Evolutionary conservation across 2,888 invertebrate genomes (phyloP), one percentile per base, ranked within the genome.

Genomic region (Diaphora mendica): DNA sequence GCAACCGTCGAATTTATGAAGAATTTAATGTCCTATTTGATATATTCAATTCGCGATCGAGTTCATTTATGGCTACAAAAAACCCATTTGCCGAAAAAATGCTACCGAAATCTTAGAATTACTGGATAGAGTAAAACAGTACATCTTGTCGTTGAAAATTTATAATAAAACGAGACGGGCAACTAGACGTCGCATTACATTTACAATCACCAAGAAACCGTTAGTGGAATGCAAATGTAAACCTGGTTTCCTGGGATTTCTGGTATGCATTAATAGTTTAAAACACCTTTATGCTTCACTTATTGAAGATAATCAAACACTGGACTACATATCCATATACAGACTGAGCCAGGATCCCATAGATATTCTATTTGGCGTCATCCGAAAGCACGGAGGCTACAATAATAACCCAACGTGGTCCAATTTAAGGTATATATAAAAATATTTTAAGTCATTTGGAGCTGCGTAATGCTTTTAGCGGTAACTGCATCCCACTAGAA

Each of bases 281-380:
- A 76, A 78, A 65, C 33, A 20, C 65, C 44, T 77, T 3, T 79
- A 77, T 68, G 68, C 69, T 68, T 33, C 33, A 62, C 68, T 79
- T 5, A 44, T 79, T 48, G n/a, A n/a, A n/a, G n/a, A n/a, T n/a
- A n/a, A n/a, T n/a, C n/a, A n/a, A n/a, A n/a, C n/a, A n/a, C n/a
- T 74, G 26, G 74, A 64, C 65, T 79, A 77, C 68, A 64, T 79
- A 51, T 71, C 62, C 39, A 74, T 71, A 13, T 76, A 79, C 48
- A 65, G 71, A 35, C 48, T 77, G 15, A 75, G 81, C 42, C 80
- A 82, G 71, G 79, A 79, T n/a, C 78, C 81, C n/a, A 71, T 79
- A 2, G 78, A 79, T 64, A 67, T 81, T 64, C 72, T 74, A n/a
- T 76, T 76, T 78, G 72, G 76, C 15, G 17, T 70, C 26, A 78